Base-by-base conservation (phyloP, 2,797 vertebrate genomes). In the Galaxias olidus region DNA sequence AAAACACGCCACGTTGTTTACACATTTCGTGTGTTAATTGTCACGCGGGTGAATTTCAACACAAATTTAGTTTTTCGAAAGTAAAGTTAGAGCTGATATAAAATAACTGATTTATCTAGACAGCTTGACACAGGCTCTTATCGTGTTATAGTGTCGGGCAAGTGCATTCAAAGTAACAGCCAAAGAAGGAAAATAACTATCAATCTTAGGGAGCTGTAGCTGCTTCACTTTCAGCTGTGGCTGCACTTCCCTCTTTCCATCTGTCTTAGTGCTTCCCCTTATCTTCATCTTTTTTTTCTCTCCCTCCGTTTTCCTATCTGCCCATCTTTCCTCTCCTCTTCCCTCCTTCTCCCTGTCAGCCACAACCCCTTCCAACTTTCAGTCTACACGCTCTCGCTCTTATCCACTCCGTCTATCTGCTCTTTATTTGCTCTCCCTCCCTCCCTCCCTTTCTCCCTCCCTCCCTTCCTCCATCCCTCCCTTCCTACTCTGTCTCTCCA, bases 361-460 rank as follows among this genome's bases (percentile, higher is more conserved):
- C n/a, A n/a, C n/a, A n/a, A n/a, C 20, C 14, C 53, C 6, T 13
- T 41, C 18, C 40, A 11, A 20, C 40, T 57, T 40, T 57, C 55
- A n/a, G 12, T 40, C 53, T 12, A n/a, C 42, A 20, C 44, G 19
- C 15, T 72, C 72, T 73, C 58, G 61, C 76, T 77, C 60, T 78
- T 4, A 0, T n/a, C 50, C 47, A 68, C 61, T 46, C 65, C 61
- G 59, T 83, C 73, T 19, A 11, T 68, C 46, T 17, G n/a, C 10
- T 50, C 45, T 42, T 10, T 15, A 46, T 30, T 56, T 43, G 46
- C 43, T 18, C 7, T 30, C 17, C n/a, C 47, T 57, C 46, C 9
- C 10, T 19, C n/a, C n/a, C 17, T 15, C 63, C 51, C 19, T n/a
- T n/a, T n/a, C n/a, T 53, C 51, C 11, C 18, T 20, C 51, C 4